Evolutionary conservation across 2,888 invertebrate genomes (phyloP).

Genomic region (Tortricodes alternella): DNA sequence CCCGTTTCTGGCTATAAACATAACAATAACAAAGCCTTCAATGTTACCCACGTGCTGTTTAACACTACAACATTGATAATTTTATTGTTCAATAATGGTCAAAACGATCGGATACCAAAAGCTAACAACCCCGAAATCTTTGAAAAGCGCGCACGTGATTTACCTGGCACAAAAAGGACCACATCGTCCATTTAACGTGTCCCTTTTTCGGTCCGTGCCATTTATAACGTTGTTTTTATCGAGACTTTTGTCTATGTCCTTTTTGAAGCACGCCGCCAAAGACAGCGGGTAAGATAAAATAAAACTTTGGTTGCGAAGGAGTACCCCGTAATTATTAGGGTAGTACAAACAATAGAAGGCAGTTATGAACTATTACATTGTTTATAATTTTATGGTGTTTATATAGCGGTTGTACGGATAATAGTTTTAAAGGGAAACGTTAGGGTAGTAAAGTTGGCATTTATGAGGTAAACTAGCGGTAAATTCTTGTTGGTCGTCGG

Average conservation of each 20-base stretch:
- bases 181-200: conserved; percentile 54
- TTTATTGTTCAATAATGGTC: not conserved
- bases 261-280: conserved; percentile 51
- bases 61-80: not conserved
- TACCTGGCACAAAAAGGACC: conserved; percentile 57
- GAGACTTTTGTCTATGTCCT: conserved; percentile 53
- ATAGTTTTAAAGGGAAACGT: conserved; percentile 6
- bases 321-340: conserved; percentile 4
- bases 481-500: not conserved
- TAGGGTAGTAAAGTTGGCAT: conserved; percentile 10
- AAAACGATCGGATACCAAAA: not conserved
- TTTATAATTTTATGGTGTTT: conserved; percentile 18
- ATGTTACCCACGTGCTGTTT: not conserved
- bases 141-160: conserved; percentile 40
- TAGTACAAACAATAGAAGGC: conserved; percentile 5
- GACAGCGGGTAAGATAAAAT: conserved; percentile 24
- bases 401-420: conserved; percentile 13
- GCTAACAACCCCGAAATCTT: not conserved
- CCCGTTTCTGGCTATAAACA: not conserved
- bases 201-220: conserved; percentile 58
- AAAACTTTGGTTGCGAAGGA: not conserved
- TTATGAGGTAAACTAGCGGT: not conserved
- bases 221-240: conserved; percentile 66
- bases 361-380: conserved; percentile 5
- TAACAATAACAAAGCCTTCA: not conserved